phyloP scores from a whole-genome alignment of 1,140 invertebrate genomes.

The Aricia agestis region DNA sequence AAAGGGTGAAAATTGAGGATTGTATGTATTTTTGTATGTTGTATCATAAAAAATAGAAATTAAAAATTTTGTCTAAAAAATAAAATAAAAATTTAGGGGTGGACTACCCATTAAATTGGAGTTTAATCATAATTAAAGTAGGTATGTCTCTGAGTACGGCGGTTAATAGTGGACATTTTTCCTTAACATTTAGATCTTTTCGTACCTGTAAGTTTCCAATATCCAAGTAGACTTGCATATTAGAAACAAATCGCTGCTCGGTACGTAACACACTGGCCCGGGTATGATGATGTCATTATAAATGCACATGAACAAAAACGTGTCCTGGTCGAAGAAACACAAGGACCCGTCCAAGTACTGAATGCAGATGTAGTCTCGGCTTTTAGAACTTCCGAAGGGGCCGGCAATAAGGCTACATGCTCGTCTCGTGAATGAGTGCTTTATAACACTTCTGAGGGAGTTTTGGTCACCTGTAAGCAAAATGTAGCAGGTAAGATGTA shows the following conservation, averaged over 20 bases:
- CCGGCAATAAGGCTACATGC: conserved; percentile 84
- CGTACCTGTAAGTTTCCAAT: conserved; percentile 87
- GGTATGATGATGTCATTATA: conserved; percentile 87
- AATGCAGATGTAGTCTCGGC: conserved; percentile 90
- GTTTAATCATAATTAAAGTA: no score
- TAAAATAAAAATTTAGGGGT: no score
- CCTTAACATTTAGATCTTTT: no score
- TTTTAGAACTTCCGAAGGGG: conserved; percentile 86
- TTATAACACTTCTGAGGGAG: conserved; percentile 78
- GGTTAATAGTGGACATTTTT: no score
- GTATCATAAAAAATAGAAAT: no score
- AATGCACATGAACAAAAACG: conserved; percentile 84
- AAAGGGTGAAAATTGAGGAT: no score
- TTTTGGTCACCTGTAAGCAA: conserved; percentile 79
- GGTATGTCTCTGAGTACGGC: no score
- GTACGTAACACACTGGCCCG: conserved; percentile 85
- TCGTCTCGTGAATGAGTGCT: conserved; percentile 80
- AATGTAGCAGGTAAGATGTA: not conserved
- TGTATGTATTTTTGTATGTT: no score
- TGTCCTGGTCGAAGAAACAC: conserved; percentile 92
- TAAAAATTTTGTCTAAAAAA: no score
- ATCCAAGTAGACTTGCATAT: conserved; percentile 84
- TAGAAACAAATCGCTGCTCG: conserved; percentile 88
- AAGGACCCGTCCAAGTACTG: conserved; percentile 90
- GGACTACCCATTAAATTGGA: no score